A percentile compares a stretch with the other conserved stretches of the same genome.
phyloP scores from a whole-genome alignment of 2,113 vertebrate genomes.

The Mungos mungo region DNA sequence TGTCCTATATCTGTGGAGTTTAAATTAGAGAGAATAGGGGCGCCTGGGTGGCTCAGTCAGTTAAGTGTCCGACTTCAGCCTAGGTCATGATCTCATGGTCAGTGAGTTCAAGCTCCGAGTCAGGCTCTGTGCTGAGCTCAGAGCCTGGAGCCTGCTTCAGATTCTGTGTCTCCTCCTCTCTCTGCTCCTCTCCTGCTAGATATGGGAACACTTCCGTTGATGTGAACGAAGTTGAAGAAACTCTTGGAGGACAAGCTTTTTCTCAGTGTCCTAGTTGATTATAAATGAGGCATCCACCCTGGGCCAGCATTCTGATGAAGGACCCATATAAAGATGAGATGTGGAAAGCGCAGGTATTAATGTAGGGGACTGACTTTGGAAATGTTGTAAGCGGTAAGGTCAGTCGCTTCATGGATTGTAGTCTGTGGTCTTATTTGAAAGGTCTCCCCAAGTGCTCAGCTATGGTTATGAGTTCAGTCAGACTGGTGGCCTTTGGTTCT shows the following conservation, averaged over 20 bases:
- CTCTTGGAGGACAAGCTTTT: background rate
- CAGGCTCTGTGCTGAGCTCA: too few species aligned
- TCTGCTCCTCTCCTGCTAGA: too few species aligned
- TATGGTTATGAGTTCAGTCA: background rate
- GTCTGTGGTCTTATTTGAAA: background rate
- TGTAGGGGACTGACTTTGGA: background rate
- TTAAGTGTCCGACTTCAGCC: too few species aligned
- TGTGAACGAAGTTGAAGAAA: background rate
- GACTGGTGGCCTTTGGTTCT: background rate
- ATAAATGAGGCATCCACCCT: background rate
- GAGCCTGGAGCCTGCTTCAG: too few species aligned
- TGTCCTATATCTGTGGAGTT: background rate
- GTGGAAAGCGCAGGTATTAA: background rate
- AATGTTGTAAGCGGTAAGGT: background rate
- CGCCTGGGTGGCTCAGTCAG: too few species aligned
- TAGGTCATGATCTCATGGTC: too few species aligned
- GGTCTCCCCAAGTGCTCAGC: background rate
- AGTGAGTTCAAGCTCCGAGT: too few species aligned
- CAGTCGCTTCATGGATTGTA: background rate
- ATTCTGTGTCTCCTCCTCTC: too few species aligned
- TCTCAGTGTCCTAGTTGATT: background rate
- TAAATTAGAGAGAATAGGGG: background rate
- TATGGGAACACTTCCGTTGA: background rate
- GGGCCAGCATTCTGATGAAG: background rate
- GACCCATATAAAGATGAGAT: background rate